A percentile compares a stretch with the other conserved stretches of the same genome.
Evolutionary conservation across 1,140 invertebrate species (phyloP).

Genomic region (Coptotermes formosanus): DNA sequence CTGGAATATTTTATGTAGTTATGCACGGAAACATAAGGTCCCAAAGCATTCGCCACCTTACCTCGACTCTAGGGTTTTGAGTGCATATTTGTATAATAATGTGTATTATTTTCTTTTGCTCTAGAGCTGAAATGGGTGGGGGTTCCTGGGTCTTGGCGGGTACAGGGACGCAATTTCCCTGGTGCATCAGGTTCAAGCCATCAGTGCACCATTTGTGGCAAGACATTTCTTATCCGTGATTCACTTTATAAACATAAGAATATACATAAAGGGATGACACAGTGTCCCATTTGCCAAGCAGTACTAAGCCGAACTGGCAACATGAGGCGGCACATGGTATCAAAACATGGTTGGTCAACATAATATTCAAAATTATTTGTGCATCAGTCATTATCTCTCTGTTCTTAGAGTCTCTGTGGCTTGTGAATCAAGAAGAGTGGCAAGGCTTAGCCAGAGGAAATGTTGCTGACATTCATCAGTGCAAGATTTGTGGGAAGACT

Average conservation of each 20-base stretch:
- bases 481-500: conserved; percentile 52
- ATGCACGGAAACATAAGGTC: too few relatives aligned
- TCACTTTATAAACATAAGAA: conserved; percentile 57
- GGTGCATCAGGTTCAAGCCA: conserved; percentile 36
- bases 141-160: not conserved
- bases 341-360: conserved; percentile 48
- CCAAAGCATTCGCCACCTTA: not conserved
- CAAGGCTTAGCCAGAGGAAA: conserved; percentile 10
- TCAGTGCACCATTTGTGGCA: conserved; percentile 54
- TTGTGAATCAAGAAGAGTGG: conserved; percentile 13
- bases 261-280: conserved; percentile 54
- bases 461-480: conserved; percentile 40
- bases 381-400: conserved; percentile 37
- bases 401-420: conserved; percentile 22
- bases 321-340: conserved; percentile 53
- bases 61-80: not conserved
- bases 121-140: not conserved
- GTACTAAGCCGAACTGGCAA: conserved; percentile 52
- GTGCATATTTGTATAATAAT: not conserved
- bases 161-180: not conserved
- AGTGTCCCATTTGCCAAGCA: conserved; percentile 54
- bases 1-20: too few relatives aligned
- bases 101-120: not conserved
- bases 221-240: conserved; percentile 53
- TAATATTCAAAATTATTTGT: conserved; percentile 41